phyloP scores from a whole-genome alignment of 2,888 invertebrate species.

The Pseudolycoriella hygida region DNA sequence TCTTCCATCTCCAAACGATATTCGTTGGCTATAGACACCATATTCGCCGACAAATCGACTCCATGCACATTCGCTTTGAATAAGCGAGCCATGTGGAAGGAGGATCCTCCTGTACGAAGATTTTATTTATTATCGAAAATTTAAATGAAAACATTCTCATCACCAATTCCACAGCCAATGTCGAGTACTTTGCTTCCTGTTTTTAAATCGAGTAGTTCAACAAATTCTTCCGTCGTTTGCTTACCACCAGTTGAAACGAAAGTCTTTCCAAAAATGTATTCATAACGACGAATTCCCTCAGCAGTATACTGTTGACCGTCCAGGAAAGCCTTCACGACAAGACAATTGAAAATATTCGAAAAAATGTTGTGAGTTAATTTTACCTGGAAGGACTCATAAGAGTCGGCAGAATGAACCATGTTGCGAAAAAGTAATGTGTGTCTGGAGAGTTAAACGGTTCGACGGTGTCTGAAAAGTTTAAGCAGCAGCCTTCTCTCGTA shows the following conservation, averaged over 20 bases:
- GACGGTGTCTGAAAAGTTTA: too few relatives aligned
- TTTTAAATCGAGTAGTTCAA: neutral
- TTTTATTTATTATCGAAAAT: too few relatives aligned
- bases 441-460: too few relatives aligned
- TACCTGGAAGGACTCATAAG: too few relatives aligned
- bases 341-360: too few relatives aligned
- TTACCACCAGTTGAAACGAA: neutral
- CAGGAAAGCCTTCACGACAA: neutral
- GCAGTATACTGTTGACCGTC: neutral
- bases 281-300: neutral
- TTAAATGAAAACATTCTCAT: too few relatives aligned
- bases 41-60: neutral
- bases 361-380: too few relatives aligned
- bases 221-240: neutral
- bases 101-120: neutral
- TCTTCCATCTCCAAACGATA: neutral
- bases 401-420: too few relatives aligned
- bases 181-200: neutral
- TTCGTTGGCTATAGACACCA: neutral
- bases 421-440: too few relatives aligned
- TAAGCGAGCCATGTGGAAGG: neutral
- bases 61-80: neutral
- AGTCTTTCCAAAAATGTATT: neutral
- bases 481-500: too few relatives aligned
- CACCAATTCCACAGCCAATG: conserved; percentile 1